These are phyloP conservation scores for Drosophila elegans DNA, from an alignment of 1,140 invertebrate species.

Conservation along the genomic window DNA sequence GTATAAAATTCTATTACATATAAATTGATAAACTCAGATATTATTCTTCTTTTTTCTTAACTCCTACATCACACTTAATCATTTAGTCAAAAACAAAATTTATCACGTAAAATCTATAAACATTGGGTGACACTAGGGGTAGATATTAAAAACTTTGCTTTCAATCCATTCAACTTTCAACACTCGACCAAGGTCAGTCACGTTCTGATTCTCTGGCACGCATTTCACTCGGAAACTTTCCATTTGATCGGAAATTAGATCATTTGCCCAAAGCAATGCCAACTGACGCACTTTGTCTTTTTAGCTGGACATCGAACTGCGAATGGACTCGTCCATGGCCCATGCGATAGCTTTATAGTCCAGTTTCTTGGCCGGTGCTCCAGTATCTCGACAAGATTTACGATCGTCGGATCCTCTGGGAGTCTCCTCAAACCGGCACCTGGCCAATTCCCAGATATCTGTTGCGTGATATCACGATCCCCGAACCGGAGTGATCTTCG, in stretches of 20 bases:
- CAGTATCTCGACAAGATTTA: conserved; percentile 21
- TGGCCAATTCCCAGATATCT: neutral
- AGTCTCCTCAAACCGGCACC: neutral
- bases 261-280: conserved; percentile 8
- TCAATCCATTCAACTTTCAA: neutral
- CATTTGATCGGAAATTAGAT: conserved; percentile 17
- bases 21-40: too few species aligned
- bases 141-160: neutral
- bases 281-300: conserved; percentile 11
- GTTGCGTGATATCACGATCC: conserved; percentile 22
- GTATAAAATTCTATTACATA: too few species aligned
- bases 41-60: too few species aligned
- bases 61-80: too few species aligned
- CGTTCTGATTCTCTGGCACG: neutral
- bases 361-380: too few species aligned
- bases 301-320: conserved; percentile 1
- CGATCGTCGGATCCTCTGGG: neutral
- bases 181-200: neutral
- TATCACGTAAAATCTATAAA: too few species aligned
- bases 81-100: too few species aligned
- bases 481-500: conserved; percentile 2
- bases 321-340: neutral
- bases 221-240: conserved; percentile 6
- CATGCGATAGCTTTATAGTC: conserved; percentile 2
- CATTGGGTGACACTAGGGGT: too few species aligned